These are phyloP conservation scores for Eciton burchellii DNA, from an alignment of 1,140 invertebrate genomes.

Conservation along the genomic window DNA sequence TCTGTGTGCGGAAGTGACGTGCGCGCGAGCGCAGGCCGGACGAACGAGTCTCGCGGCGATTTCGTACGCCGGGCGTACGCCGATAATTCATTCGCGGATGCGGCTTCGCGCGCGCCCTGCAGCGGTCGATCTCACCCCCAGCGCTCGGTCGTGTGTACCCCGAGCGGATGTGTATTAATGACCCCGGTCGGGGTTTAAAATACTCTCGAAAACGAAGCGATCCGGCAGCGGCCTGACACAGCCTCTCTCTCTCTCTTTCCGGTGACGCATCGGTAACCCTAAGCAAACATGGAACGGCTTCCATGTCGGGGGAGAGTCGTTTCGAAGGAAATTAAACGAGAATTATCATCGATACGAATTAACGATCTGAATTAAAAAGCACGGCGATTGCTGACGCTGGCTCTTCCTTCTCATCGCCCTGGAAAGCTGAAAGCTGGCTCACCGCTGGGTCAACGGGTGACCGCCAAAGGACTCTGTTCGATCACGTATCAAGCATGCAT, in stretches of 20 bases:
- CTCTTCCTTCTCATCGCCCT: too few species aligned
- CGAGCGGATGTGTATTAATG: slow-evolving; percentile 74
- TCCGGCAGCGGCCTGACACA: slow-evolving; percentile 38
- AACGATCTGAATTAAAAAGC: too few species aligned
- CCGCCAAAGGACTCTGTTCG: too few species aligned
- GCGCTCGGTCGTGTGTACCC: slow-evolving; percentile 1
- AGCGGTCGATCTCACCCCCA: slow-evolving; percentile 14
- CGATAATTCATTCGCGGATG: slow-evolving; percentile 69
- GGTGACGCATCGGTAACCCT: slow-evolving; percentile 41
- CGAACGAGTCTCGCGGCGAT: slow-evolving; percentile 59
- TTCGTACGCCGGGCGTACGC: slow-evolving; percentile 50
- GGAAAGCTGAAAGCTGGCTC: too few species aligned
- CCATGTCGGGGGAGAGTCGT: slow-evolving; percentile 12
- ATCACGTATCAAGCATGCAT: too few species aligned
- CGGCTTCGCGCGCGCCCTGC: slow-evolving; percentile 31
- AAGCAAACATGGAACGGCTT: slow-evolving; percentile 33
- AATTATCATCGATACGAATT: neutral
- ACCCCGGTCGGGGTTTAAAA: slow-evolving; percentile 73
- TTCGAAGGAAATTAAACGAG: slow-evolving; percentile 5
- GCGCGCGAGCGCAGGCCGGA: slow-evolving; percentile 22
- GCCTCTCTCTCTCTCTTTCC: slow-evolving; percentile 55
- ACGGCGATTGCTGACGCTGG: too few species aligned
- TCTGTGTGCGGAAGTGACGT: slow-evolving; percentile 12
- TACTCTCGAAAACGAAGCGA: slow-evolving; percentile 68
- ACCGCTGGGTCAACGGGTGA: too few species aligned